A percentile compares a stretch with the other conserved stretches of the same genome.
Evolutionary conservation across 1,140 invertebrate species (phyloP).

Genomic region (Eueides isabella): DNA sequence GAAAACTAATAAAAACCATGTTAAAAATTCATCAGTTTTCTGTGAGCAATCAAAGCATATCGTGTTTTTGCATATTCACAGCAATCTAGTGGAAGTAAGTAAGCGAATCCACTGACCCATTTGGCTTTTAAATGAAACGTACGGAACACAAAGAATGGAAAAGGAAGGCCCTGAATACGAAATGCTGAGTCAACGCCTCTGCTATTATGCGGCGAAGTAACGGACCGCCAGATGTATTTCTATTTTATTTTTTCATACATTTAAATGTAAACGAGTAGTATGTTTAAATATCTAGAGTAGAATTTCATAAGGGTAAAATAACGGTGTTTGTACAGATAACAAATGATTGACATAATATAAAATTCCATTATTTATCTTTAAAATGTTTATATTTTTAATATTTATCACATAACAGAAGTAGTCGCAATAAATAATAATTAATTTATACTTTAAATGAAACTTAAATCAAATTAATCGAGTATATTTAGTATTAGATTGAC

Average conservation of each 20-base stretch:
- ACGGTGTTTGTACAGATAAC: neutral
- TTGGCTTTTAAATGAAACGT: constrained; percentile 72
- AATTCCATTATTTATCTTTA: too few relatives aligned
- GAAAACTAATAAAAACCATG: constrained; percentile 17
- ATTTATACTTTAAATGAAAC: too few relatives aligned
- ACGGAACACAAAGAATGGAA: constrained; percentile 66
- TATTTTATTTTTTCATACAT: constrained; percentile 32
- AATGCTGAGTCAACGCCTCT: constrained; percentile 64
- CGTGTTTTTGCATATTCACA: constrained; percentile 38
- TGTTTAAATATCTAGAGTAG: neutral
- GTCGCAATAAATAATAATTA: too few relatives aligned
- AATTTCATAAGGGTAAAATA: neutral
- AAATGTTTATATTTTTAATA: too few relatives aligned
- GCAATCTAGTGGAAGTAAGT: constrained; percentile 53
- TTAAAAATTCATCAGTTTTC: constrained; percentile 16
- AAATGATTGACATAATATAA: neutral
- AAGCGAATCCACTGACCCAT: constrained; percentile 63
- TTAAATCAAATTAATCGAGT: too few relatives aligned
- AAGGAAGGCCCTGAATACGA: constrained; percentile 63
- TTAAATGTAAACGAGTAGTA: constrained; percentile 5
- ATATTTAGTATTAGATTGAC: too few relatives aligned
- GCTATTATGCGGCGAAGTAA: constrained; percentile 50
- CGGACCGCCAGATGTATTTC: constrained; percentile 35
- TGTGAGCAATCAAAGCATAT: constrained; percentile 32
- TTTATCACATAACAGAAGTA: too few relatives aligned